A percentile compares a stretch with the other conserved stretches of the same genome.
These are phyloP conservation scores for Fragum fragum DNA, from an alignment of 2,888 invertebrate genomes.

Conservation along the genomic window DNA sequence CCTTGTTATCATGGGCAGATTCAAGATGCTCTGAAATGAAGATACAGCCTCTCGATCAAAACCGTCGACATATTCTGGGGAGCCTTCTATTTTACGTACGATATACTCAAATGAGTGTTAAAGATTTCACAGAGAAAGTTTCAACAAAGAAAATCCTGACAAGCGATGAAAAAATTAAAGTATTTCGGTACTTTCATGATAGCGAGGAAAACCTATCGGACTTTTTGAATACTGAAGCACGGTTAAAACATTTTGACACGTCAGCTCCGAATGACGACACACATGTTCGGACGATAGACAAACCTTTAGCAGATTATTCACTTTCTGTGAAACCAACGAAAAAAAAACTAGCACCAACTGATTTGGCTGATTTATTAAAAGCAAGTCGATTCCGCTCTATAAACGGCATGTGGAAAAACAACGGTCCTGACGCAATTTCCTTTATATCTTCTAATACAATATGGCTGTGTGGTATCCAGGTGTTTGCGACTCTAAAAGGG, in stretches of 20 bases:
- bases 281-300: no score
- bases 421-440: constrained; percentile 57
- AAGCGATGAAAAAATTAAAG: constrained; percentile 50
- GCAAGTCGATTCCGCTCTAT: constrained; percentile 49
- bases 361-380: background rate
- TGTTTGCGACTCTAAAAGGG: constrained; percentile 42
- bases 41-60: constrained; percentile 37
- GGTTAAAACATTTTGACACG: background rate
- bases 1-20: constrained; percentile 55
- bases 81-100: constrained; percentile 45
- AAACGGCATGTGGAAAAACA: constrained; percentile 47
- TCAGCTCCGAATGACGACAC: background rate
- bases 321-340: no score
- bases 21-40: constrained; percentile 40
- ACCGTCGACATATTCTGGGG: constrained; percentile 47
- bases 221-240: constrained; percentile 2
- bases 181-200: constrained; percentile 58
- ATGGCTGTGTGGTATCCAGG: constrained; percentile 49
- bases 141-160: constrained; percentile 46
- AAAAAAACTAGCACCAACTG: background rate
- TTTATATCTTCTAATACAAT: constrained; percentile 51
- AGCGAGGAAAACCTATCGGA: constrained; percentile 33
- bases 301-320: no score
- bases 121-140: constrained; percentile 44
- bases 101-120: constrained; percentile 46